Evolutionary conservation across 53 echinoderm and acorn worm species (phyloP).

Genomic region (Paracentrotus lividus): DNA sequence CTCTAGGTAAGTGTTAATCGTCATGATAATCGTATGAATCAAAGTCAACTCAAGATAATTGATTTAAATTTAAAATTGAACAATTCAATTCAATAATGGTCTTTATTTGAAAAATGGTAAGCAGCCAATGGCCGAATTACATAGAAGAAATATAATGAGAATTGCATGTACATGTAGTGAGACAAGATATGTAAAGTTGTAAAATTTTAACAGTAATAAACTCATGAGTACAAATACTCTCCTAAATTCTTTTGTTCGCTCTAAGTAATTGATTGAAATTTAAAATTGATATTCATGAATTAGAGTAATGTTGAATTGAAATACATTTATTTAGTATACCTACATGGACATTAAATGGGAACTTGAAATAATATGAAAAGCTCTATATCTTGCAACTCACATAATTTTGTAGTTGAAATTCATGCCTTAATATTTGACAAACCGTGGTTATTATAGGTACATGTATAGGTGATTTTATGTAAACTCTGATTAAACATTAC

Average conservation of each 20-base stretch:
- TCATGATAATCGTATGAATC: background rate
- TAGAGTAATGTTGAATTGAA: background rate
- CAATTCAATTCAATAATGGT: too few relatives aligned
- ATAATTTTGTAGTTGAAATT: background rate
- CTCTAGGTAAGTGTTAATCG: background rate
- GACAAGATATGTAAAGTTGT: background rate
- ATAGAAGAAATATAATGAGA: background rate
- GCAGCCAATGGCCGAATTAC: too few relatives aligned
- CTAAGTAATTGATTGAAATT: too few relatives aligned
- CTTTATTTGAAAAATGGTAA: too few relatives aligned
- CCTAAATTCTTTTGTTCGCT: background rate
- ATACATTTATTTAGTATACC: too few relatives aligned
- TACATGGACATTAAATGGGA: too few relatives aligned
- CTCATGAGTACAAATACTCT: background rate
- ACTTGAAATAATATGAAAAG: background rate
- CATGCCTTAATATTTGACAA: background rate
- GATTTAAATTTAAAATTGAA: too few relatives aligned
- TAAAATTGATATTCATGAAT: too few relatives aligned
- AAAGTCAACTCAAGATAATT: background rate
- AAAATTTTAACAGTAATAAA: constrained; percentile 28
- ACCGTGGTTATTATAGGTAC: background rate
- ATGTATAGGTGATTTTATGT: background rate
- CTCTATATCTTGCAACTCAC: background rate
- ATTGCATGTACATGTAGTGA: background rate
- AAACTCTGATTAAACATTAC: background rate